phyloP scores from a whole-genome alignment of 64 coral and sea anemone genomes.

The Hydrozoanthus tunicans region DNA sequence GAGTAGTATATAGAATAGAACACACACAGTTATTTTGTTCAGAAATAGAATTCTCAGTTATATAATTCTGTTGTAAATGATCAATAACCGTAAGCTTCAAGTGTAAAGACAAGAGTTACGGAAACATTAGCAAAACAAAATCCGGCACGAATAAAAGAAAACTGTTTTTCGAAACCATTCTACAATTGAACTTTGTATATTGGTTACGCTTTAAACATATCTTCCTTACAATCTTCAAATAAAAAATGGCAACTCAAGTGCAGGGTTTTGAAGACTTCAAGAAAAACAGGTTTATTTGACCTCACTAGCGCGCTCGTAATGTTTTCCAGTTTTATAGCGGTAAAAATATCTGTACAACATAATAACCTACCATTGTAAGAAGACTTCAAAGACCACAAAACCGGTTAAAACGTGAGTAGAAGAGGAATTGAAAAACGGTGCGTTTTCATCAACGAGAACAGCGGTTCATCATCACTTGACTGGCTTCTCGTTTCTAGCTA shows the following conservation, averaged over 20 bases:
- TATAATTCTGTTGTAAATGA: not conserved
- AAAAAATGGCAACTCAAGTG: not conserved
- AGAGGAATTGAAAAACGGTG: not conserved
- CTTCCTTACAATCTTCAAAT: not conserved
- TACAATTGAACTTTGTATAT: not conserved
- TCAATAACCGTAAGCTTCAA: not conserved
- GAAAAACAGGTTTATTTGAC: not conserved
- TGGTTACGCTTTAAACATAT: not conserved
- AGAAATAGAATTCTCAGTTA: too few species aligned
- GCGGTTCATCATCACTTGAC: not conserved
- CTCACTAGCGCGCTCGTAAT: not conserved
- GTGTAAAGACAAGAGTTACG: not conserved
- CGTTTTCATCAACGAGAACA: not conserved
- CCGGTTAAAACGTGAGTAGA: not conserved
- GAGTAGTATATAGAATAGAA: not conserved
- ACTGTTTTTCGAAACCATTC: not conserved
- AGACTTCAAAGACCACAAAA: not conserved
- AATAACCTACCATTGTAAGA: conserved; percentile 41
- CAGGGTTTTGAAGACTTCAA: not conserved
- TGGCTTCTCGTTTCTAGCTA: not conserved
- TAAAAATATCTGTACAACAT: not conserved
- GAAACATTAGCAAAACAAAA: not conserved
- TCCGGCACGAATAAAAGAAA: not conserved
- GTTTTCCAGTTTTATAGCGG: not conserved
- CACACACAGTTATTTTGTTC: too few species aligned